Evolutionary conservation across 2,113 vertebrate species (phyloP), one percentile per base, ranked within the genome.

Genomic region (Callorhinus ursinus): DNA sequence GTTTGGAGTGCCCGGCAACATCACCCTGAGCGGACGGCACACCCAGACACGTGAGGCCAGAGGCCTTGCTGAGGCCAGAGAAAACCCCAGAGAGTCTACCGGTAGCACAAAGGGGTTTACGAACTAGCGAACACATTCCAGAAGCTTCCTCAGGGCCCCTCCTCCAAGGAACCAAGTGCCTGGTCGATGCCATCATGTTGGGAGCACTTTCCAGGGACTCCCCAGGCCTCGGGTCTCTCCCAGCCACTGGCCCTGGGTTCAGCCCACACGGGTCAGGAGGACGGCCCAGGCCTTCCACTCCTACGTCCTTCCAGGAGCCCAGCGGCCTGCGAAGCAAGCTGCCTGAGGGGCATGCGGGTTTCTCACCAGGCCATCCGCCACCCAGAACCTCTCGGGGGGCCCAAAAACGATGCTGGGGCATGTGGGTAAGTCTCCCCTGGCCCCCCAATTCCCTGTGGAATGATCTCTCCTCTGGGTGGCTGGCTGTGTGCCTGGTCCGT

Each of bases 11-110:
- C 24, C 7, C 57, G 0, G 7, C 4, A 0, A 9, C 24, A 19
- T 1, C 80, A 36, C 24, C 26, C 36, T 0, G 15, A 28, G 11
- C 0, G 12, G 36, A 46, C 13, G 1, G 36, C 21, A 42, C 11
- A 11, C 13, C 71, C 13, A 0, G 55, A 61, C 59, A 83, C 0
- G 15, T 1, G 24, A 36, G 36, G 36, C 36, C 42, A 14, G 12
- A 21, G 33, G 2, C n/a, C 36, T 83, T 36, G 51, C 84, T 26
- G 46, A 53, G 84, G 84, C 19, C 42, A 14, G 12, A 21, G 33
- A 36, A 67, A 53, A 53, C 46, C 36, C 7, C 24, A 28, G 55
- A 83, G 55, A 61, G 14, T 2, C 22, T 36, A 18, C n/a, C 2
- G 14, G 21, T 15, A 26, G 63, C 63, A 22, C 84, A 24, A n/a